Conservation (phyloP, 2,113 vertebrate genomes). For the Dendrocopos noguchii region DNA sequence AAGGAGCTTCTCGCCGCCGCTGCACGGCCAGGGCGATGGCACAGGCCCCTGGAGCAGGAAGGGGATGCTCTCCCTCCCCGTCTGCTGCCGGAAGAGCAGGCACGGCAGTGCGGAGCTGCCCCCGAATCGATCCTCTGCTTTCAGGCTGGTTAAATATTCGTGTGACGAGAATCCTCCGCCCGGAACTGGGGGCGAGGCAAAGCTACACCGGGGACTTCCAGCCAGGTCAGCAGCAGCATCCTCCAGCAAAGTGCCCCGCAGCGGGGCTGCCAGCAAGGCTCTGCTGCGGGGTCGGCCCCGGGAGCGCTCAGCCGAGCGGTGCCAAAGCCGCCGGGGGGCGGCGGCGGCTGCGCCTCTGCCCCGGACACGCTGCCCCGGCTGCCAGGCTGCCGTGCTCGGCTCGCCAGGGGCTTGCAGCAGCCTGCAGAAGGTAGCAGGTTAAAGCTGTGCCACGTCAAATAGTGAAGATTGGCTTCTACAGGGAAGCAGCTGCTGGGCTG, state of each 20-base stretch:
- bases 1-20: background rate
- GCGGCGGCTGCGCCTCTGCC: background rate
- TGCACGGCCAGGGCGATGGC: background rate
- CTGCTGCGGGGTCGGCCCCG: background rate
- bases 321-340: background rate
- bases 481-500: background rate
- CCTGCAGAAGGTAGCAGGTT: rapidly evolving
- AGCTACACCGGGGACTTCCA: background rate
- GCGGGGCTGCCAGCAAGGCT: background rate
- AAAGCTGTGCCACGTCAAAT: background rate
- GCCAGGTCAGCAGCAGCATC: background rate
- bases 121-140: background rate
- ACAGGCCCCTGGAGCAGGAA: background rate
- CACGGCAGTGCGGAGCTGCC: rapidly evolving
- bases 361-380: background rate
- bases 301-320: background rate
- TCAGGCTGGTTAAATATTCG: background rate
- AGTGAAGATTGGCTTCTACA: background rate
- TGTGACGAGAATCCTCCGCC: background rate
- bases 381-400: background rate
- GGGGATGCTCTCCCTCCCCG: background rate
- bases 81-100: background rate
- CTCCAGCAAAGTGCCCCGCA: background rate
- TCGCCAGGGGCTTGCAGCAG: background rate
- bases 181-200: background rate